Evolutionary conservation across 1,140 invertebrate genomes (phyloP), one percentile per base, ranked within the genome.

Genomic region (Drosophila lacertosa): DNA sequence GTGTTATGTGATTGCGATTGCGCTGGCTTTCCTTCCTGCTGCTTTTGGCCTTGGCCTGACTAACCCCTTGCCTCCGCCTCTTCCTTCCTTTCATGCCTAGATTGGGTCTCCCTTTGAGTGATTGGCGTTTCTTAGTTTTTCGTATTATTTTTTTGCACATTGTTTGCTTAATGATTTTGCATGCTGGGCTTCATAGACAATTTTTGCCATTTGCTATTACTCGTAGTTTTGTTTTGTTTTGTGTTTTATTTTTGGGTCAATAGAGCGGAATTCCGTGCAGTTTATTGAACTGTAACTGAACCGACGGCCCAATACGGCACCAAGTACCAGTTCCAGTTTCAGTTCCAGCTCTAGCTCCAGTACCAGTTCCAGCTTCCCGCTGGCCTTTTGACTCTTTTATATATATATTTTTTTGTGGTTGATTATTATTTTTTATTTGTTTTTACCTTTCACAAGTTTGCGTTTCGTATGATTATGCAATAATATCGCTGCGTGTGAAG

Each of bases 81-180:
- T 0, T 35, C 7, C 24, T 7, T 26, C 4, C 24, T 9, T 5
- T 24, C 11, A 10, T 33, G 51, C 20, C 51, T 37, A 33, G 39
- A 37, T 53, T 57, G 50, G 42, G 47, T 20, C 39, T 48, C 66
- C 66, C 50, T 69, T 69, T 64, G 66, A 69, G 39, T 69, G 66
- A 69, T 69, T 69, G 59, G 50, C 66, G 44, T 33, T 50, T 16
- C n/a, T n/a, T n/a, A n/a, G n/a, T 15, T 50, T 44, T 20, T 10
- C 9, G 24, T 26, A 7, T 42, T 22, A 33, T 13, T 20, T 62
- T 75, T 79, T 77, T 77, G 77, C 70, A 74, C 42, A 84, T 81
- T 81, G 68, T 86, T 77, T 88, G 73, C 68, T 77, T 88, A 88
- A 88, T 86, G 67, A 81, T 84, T 69, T 84, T 70, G 74, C 80